Evolutionary conservation across 1,140 invertebrate genomes (phyloP).

Genomic region (Rhopalosiphum padi): DNA sequence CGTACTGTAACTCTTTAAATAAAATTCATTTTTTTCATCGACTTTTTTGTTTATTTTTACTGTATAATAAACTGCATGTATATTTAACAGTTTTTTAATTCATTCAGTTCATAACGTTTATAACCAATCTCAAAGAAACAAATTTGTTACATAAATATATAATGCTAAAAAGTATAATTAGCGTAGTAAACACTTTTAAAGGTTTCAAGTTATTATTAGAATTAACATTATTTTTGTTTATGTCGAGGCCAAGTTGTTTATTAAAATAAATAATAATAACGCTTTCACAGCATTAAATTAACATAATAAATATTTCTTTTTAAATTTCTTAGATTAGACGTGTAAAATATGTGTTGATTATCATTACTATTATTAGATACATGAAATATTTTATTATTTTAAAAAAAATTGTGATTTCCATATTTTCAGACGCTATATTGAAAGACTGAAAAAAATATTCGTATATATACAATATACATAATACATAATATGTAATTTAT

Average conservation of each 20-base stretch:
- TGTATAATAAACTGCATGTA: background rate
- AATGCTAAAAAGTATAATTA: background rate
- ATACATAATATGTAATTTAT: background rate
- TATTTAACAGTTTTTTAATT: background rate
- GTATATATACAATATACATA: background rate
- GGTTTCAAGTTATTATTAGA: constrained; percentile 14
- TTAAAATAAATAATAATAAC: constrained; percentile 15
- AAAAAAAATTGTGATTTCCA: background rate
- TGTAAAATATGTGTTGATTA: background rate
- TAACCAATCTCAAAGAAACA: background rate
- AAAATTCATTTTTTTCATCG: background rate
- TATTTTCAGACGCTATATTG: background rate
- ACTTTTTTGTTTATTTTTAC: too few relatives aligned
- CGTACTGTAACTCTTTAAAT: background rate
- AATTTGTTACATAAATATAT: background rate
- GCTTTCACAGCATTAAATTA: constrained; percentile 2
- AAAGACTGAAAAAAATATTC: background rate
- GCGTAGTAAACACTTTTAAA: constrained; percentile 4
- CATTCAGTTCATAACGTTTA: background rate
- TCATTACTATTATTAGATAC: too few relatives aligned
- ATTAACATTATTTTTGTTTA: background rate
- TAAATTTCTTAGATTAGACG: background rate
- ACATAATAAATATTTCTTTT: background rate
- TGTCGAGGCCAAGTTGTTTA: background rate
- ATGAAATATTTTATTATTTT: too few relatives aligned